Base-by-base conservation (phyloP, 1,140 invertebrate genomes). In the Hormaphis cornu region DNA sequence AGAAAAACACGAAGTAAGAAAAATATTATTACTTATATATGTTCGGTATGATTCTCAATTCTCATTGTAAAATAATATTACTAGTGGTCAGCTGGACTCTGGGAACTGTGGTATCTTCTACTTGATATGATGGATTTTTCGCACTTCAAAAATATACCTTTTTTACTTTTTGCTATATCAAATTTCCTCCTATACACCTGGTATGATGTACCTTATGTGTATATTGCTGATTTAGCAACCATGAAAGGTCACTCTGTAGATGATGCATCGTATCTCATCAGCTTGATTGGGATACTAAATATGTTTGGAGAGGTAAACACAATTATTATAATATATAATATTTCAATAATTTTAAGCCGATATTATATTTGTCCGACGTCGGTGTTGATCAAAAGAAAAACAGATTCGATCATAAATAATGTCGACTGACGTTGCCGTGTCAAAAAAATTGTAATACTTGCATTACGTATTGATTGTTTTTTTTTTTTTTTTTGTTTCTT, bases 191-290 rank as follows among this genome's bases (percentile, higher is more conserved):
- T 94, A 20, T 93, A 93, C 78, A 87, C 86, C 73, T 95, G 89
- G 88, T 92, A 92, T 76, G 92, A 93, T 73, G 88, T 93, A 54
- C 90, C 90, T 37, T 94, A 95, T 80, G 89, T 94, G 76, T 95
- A 91, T 77, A 80, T 93, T 24, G 87, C 87, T 48, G 89, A 92
- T 69, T 50, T 69, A 24, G 76, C 80, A 72, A 72, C 78, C 76
- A 82, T 80, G 28, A 81, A 83, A 71, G 80, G 81, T 0, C 88
- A 88, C 73, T 80, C 81, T 9, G 85, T 89, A 71, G 82, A 86
- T n/a, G 83, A 87, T 52, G 87, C 85, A 42, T 90, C 90, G 2
- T 82, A 84, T 70, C 80, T 92, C 58, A 82, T 93, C 66, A 90
- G 89, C 70, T 82, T 88, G 22, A 89, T 93, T 72, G 91, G 91